A percentile compares a stretch with the other conserved stretches of the same genome.
Conservation (phyloP, 1,140 invertebrate genomes). For the Antheraea pernyi region DNA sequence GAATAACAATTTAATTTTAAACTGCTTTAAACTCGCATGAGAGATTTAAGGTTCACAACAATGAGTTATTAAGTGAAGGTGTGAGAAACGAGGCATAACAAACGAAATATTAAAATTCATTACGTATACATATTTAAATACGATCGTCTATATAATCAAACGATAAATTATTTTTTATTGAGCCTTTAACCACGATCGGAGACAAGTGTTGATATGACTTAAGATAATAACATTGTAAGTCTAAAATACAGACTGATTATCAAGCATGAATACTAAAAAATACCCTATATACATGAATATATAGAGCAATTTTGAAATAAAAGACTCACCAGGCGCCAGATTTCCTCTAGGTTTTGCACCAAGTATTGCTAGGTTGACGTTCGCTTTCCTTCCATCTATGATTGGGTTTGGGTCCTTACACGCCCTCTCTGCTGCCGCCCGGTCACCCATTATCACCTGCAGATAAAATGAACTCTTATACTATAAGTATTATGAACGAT, state of each 20-base stretch:
- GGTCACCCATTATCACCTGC: conserved; percentile 98
- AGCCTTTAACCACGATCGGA: no score
- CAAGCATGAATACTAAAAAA: background rate
- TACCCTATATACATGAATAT: background rate
- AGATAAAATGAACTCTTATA: conserved; percentile 12
- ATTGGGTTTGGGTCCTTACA: conserved; percentile 99
- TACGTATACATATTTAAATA: background rate
- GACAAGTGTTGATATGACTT: no score
- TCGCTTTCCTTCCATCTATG: conserved; percentile 98
- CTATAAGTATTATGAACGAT: background rate
- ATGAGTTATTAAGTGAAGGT: conserved; percentile 1
- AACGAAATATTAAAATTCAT: background rate
- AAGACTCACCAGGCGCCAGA: conserved; percentile 84
- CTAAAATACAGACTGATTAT: no score
- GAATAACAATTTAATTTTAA: background rate
- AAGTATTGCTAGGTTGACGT: conserved; percentile 98
- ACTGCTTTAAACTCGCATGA: background rate
- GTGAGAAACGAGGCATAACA: background rate
- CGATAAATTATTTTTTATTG: no score
- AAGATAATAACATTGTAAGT: no score
- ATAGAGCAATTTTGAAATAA: background rate
- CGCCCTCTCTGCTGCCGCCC: conserved; percentile 94
- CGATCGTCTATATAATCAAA: no score
- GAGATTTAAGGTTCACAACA: background rate
- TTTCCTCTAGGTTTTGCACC: conserved; percentile 97